Percentiles rank a stretch among this genome's conserved stretches.
phyloP scores from a whole-genome alignment of 2,113 vertebrate genomes.

The Perccottus glenii region DNA sequence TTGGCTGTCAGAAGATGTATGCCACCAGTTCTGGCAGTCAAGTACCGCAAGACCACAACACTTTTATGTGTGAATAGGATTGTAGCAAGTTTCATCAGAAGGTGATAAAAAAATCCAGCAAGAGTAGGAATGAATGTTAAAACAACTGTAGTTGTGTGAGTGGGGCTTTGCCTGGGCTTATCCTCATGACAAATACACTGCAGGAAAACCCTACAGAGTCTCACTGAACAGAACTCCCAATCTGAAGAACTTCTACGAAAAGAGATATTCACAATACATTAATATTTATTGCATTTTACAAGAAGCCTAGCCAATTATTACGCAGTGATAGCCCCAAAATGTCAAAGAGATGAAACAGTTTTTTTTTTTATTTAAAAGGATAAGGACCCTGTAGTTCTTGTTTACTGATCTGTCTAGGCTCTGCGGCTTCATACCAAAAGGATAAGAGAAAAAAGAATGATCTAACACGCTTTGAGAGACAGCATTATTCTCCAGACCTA shows the following conservation, averaged over 20 bases:
- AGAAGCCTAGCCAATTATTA: slow-evolving; percentile 33
- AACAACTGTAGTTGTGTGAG: slow-evolving; percentile 11
- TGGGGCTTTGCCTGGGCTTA: slow-evolving; percentile 23
- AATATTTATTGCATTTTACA: slow-evolving; percentile 40
- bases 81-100: slow-evolving; percentile 16
- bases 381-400: slow-evolving; percentile 26
- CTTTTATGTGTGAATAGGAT: slow-evolving; percentile 9
- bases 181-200: slow-evolving; percentile 29
- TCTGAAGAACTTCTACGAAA: not conserved
- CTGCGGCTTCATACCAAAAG: slow-evolving; percentile 20
- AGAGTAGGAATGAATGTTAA: slow-evolving; percentile 27
- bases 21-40: slow-evolving; percentile 19
- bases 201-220: not conserved
- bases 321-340: slow-evolving; percentile 31
- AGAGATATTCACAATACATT: slow-evolving; percentile 21
- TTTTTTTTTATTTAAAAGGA: slow-evolving; percentile 37
- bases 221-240: not conserved
- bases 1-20: slow-evolving; percentile 37
- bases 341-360: slow-evolving; percentile 36
- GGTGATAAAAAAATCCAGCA: not conserved
- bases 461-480: slow-evolving; percentile 36
- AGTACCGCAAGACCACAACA: slow-evolving; percentile 1
- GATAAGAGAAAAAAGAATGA: slow-evolving; percentile 40
- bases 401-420: slow-evolving; percentile 32
- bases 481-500: slow-evolving; percentile 32